Conservation (phyloP, 2,113 vertebrate species). For the Natator depressus region DNA sequence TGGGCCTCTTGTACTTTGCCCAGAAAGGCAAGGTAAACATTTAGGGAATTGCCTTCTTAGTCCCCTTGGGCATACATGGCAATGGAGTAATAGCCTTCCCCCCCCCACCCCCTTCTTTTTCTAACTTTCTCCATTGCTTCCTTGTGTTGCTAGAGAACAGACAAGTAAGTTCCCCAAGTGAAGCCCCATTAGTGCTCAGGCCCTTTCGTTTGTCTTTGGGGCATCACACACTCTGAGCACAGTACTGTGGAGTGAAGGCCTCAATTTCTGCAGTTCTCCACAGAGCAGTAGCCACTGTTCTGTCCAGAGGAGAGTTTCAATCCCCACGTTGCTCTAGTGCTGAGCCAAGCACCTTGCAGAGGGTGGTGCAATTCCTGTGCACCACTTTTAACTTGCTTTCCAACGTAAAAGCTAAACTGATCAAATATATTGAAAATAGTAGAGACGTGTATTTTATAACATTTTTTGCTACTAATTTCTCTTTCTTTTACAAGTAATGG, state of each 20-base stretch:
- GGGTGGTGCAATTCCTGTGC: not conserved
- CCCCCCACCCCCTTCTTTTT: not conserved
- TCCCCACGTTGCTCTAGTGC: not conserved
- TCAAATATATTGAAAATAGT: not conserved
- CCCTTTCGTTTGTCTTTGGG: not conserved
- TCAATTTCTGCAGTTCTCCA: too few relatives aligned
- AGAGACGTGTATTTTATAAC: not conserved
- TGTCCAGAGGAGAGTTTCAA: too few relatives aligned
- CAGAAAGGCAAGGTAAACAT: not conserved
- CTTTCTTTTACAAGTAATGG: not conserved
- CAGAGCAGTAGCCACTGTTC: too few relatives aligned
- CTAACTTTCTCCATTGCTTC: not conserved
- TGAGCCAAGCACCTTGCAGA: rapidly evolving
- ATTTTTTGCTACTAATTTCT: not conserved
- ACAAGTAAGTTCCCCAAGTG: rapidly evolving
- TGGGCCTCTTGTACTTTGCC: not conserved
- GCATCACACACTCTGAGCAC: rapidly evolving
- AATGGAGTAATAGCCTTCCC: not conserved
- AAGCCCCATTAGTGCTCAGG: rapidly evolving
- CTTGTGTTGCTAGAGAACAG: rapidly evolving
- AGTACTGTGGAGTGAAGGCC: not conserved
- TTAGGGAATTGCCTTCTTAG: not conserved
- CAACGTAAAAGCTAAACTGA: not conserved
- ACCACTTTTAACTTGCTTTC: not conserved
- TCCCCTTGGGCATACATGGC: not conserved